Base-by-base conservation (phyloP, 2,113 vertebrate genomes). In the Ciconia maguari region DNA sequence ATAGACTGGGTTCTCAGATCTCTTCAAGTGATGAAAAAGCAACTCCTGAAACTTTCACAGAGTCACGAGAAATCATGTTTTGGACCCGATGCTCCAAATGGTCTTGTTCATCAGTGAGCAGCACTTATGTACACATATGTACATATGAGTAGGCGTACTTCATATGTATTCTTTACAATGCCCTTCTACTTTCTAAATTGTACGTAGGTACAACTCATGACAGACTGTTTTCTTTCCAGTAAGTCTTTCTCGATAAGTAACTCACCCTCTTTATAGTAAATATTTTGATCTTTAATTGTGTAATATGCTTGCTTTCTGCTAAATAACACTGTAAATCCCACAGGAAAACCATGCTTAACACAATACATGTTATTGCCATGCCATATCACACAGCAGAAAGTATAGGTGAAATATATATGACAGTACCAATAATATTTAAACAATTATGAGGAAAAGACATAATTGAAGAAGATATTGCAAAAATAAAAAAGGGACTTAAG, bases 71-170 rank as follows among this genome's bases (percentile, higher is more conserved):
- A 82, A 46, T 34, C 9, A 2, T 1, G 18, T 15, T 88, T 83
- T 65, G 58, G 58, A 70, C 3, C 4, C 0, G 0, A 16, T 12
- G 16, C 5, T 38, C 36, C 27, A 61, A 65, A 44, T 51, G 9
- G 22, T 24, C 36, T 57, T 25, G 9, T 6, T 76, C 17, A 34
- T 54, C 41, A 41, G 16, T 20, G 61, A 60, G 70, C 36, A 69
- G 41, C 38, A 38, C 38, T 38, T 38, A 38, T 38, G 38, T 38
- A 38, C 38, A 38, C 38, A 38, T 38, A 38, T 38, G 38, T 38
- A 38, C 38, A 38, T 38, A 38, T 38, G 24, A 86, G 52, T 30
- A 30, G 42, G 5, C 44, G 21, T 34, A 38, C 10, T 60, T 44
- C 9, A 8, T 4, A 16, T 2, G 20, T 55, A n/a, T 26, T 61